Evolutionary conservation across 2,888 invertebrate genomes (phyloP).

Genomic region (Ischnura elegans): DNA sequence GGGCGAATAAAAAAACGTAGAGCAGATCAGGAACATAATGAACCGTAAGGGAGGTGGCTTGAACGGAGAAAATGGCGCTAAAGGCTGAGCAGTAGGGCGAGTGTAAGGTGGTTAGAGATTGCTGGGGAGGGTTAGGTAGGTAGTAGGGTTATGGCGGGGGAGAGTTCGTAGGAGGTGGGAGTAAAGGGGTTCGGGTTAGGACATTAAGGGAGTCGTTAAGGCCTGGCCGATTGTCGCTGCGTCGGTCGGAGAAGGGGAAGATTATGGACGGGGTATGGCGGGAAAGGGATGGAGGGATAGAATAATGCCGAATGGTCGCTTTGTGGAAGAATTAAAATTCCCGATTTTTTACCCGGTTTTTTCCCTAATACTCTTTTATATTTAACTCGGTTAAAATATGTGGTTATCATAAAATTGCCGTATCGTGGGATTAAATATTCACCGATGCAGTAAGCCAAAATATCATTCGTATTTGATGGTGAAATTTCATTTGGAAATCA

Average conservation of each 20-base stretch:
- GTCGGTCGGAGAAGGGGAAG: neutral
- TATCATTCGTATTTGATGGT: too few relatives aligned
- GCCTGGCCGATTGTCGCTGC: neutral
- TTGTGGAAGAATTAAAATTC: too few relatives aligned
- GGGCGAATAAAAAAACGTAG: neutral
- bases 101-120: neutral
- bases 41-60: constrained; percentile 27
- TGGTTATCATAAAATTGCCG: too few relatives aligned
- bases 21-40: constrained; percentile 2
- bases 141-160: too few relatives aligned
- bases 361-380: too few relatives aligned
- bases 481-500: too few relatives aligned
- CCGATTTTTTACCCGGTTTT: too few relatives aligned
- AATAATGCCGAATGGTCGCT: neutral
- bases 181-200: neutral
- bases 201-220: constrained; percentile 28
- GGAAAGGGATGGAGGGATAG: neutral
- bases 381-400: too few relatives aligned
- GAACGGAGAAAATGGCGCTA: constrained; percentile 16
- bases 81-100: neutral
- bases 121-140: neutral
- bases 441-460: too few relatives aligned
- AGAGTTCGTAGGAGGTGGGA: neutral
- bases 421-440: too few relatives aligned
- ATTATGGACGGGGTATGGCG: neutral